Conservation (phyloP, 2,888 invertebrate species). For the Eurytoma adleriae region DNA sequence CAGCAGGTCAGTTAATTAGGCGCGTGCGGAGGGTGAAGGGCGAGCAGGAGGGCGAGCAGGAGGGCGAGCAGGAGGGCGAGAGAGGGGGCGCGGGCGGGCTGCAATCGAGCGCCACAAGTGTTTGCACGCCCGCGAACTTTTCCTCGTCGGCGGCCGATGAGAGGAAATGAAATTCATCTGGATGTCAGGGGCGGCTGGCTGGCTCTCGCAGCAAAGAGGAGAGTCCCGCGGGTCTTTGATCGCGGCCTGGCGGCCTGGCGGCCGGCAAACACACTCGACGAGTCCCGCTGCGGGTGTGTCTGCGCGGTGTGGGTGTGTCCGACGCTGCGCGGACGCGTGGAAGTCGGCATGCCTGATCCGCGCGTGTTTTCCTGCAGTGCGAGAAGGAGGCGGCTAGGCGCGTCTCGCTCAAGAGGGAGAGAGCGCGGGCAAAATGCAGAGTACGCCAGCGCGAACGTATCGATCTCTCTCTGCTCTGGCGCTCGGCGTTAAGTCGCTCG, state of each 20-base stretch:
- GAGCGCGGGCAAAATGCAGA: constrained; percentile 40
- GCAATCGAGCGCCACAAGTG: constrained; percentile 51
- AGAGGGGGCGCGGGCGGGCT: not conserved
- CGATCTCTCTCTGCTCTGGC: constrained; percentile 45
- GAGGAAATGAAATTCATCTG: not conserved
- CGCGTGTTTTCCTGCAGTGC: not conserved
- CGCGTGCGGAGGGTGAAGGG: no score
- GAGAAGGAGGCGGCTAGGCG: not conserved
- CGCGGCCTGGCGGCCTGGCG: constrained; percentile 13
- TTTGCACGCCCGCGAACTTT: constrained; percentile 31
- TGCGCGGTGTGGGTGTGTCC: constrained; percentile 1
- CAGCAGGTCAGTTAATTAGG: no score
- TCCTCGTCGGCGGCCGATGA: not conserved
- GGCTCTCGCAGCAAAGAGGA: no score
- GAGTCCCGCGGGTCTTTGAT: constrained; percentile 35
- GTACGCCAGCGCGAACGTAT: constrained; percentile 57
- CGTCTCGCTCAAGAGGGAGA: not conserved
- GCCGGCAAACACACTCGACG: not conserved
- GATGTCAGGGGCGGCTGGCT: not conserved
- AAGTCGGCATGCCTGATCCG: not conserved
- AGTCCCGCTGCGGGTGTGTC: constrained; percentile 3
- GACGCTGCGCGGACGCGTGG: not conserved
- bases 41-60: no score
- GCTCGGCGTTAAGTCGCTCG: constrained; percentile 22
- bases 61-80: no score